A percentile compares a stretch with the other conserved stretches of the same genome.
Conservation (phyloP, 2,888 invertebrate species). For the Spisula subtruncata region DNA sequence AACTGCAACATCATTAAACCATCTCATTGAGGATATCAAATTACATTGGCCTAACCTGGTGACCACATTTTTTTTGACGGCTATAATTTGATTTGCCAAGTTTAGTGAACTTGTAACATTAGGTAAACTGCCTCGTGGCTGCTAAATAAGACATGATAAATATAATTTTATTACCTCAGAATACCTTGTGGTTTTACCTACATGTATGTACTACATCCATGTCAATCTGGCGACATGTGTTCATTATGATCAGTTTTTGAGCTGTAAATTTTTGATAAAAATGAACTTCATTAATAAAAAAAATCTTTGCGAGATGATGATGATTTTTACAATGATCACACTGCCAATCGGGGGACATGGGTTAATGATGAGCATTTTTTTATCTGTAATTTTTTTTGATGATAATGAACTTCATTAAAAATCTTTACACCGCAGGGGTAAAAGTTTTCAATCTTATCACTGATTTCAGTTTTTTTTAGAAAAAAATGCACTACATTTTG, state of each 20-base stretch:
- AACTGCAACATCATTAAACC: neutral
- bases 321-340: too few species aligned
- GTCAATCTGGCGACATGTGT: neutral
- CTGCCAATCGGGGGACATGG: too few species aligned
- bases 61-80: conserved; percentile 33
- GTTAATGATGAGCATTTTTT: too few species aligned
- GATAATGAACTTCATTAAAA: too few species aligned
- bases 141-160: neutral
- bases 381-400: too few species aligned
- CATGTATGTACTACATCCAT: neutral
- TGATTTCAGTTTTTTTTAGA: too few species aligned
- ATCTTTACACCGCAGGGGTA: too few species aligned
- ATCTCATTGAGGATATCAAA: neutral
- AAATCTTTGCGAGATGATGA: too few species aligned
- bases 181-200: neutral
- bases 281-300: neutral
- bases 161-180: conserved; percentile 32
- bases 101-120: conserved; percentile 25
- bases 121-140: conserved; percentile 27
- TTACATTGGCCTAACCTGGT: neutral
- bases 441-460: too few species aligned
- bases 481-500: too few species aligned
- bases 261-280: conserved; percentile 22
- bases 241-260: conserved; percentile 31
- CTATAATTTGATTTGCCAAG: conserved; percentile 44